A percentile compares a stretch with the other conserved stretches of the same genome.
phyloP scores from a whole-genome alignment of 2,888 invertebrate genomes.

The Oligia strigilis region DNA sequence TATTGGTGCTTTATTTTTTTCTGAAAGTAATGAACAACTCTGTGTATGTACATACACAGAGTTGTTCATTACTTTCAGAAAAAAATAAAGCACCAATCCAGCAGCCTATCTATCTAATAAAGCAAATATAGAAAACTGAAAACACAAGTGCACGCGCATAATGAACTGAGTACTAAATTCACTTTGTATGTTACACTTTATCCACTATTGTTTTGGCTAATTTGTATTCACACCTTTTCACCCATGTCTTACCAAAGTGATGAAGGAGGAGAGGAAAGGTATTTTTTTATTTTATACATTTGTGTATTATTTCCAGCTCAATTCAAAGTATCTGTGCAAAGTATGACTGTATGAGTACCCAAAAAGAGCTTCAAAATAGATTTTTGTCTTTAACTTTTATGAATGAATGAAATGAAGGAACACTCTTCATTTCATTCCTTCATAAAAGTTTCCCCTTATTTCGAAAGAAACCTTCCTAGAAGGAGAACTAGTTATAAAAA shows the following conservation, averaged over 20 bases:
- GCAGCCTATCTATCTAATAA: neutral
- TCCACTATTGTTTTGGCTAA: slow-evolving; percentile 37
- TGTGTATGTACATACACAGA: slow-evolving; percentile 16
- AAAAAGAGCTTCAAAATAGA: neutral
- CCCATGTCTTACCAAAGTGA: slow-evolving; percentile 84
- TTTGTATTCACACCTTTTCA: slow-evolving; percentile 57
- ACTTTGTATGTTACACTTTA: slow-evolving; percentile 26
- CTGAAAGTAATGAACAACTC: neutral
- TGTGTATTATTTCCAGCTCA: neutral
- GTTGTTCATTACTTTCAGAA: neutral
- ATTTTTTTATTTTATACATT: slow-evolving; percentile 55
- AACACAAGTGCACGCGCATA: slow-evolving; percentile 14
- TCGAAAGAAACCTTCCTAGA: neutral
- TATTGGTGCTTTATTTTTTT: neutral
- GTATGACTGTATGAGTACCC: neutral
- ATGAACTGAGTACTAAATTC: neutral
- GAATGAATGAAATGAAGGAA: no score
- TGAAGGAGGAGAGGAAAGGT: slow-evolving; percentile 84
- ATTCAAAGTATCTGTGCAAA: neutral
- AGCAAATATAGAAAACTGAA: neutral
- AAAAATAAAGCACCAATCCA: neutral
- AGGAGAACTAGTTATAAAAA: neutral
- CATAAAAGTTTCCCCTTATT: no score
- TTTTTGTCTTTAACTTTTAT: neutral
- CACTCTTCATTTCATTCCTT: no score